Evolutionary conservation across 2,113 vertebrate genomes (phyloP).

Genomic region (Cranoglanis bouderius): DNA sequence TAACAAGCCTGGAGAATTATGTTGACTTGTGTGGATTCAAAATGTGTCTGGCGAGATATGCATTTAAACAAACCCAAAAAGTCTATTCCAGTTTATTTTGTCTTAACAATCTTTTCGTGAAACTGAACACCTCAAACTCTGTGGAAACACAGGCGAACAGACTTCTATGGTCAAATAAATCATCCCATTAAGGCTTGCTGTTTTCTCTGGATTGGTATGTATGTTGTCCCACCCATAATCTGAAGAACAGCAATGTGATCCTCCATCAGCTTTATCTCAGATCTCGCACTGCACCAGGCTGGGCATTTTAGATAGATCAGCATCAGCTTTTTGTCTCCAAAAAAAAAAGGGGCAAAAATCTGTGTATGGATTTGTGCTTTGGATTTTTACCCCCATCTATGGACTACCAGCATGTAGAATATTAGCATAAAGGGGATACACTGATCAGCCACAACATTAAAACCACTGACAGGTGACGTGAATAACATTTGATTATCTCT

Average conservation of each 20-base stretch:
- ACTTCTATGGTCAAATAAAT: constrained; percentile 1
- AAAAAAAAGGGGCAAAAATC: constrained; percentile 47
- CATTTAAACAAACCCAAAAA: background rate
- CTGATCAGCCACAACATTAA: too few species aligned
- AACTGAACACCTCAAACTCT: background rate
- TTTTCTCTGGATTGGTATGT: constrained; percentile 6
- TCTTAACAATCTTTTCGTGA: background rate
- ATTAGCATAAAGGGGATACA: constrained; percentile 43
- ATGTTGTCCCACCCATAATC: background rate
- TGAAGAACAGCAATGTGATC: background rate
- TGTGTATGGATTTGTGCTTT: constrained; percentile 60
- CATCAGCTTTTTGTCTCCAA: background rate
- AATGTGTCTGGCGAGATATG: background rate
- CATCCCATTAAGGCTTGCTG: background rate
- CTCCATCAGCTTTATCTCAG: constrained; percentile 1
- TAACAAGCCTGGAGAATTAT: background rate
- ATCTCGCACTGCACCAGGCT: background rate
- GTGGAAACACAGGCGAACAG: background rate
- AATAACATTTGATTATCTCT: too few species aligned
- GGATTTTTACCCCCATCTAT: constrained; percentile 54
- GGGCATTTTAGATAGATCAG: background rate
- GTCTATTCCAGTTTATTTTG: background rate
- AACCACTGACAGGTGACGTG: too few species aligned
- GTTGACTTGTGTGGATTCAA: background rate
- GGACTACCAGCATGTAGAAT: constrained; percentile 50